phyloP scores from a whole-genome alignment of 2,797 vertebrate species.

The Cirrhinus molitorella region DNA sequence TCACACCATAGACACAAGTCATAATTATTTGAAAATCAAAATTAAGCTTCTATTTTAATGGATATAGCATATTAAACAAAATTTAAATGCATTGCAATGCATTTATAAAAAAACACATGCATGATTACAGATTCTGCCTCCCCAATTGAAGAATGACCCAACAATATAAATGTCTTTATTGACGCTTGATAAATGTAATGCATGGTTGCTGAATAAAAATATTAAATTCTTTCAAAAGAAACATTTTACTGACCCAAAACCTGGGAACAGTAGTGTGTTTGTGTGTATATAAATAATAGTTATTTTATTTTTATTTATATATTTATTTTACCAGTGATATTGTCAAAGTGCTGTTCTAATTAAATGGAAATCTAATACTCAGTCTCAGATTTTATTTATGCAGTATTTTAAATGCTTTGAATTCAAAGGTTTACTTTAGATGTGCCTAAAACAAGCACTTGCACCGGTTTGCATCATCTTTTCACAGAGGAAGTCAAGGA shows the following conservation, averaged over 20 bases:
- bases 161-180: neutral
- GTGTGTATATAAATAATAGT: neutral
- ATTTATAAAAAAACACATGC: too few relatives aligned
- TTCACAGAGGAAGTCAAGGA: conserved; percentile 87
- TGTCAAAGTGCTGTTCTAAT: neutral
- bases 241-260: neutral
- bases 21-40: too few relatives aligned
- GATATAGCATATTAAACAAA: too few relatives aligned
- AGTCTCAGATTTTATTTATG: too few relatives aligned
- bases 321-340: neutral
- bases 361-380: neutral
- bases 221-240: neutral
- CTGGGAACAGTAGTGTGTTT: neutral
- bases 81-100: too few relatives aligned
- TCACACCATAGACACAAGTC: too few relatives aligned
- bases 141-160: too few relatives aligned
- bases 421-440: neutral
- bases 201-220: neutral
- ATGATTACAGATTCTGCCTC: too few relatives aligned
- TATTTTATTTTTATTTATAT: neutral
- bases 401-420: neutral
- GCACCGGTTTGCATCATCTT: neutral
- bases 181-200: neutral
- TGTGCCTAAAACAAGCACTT: neutral
- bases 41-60: too few relatives aligned